Conservation (phyloP, 2,113 vertebrate species). For the Cacatua alba region DNA sequence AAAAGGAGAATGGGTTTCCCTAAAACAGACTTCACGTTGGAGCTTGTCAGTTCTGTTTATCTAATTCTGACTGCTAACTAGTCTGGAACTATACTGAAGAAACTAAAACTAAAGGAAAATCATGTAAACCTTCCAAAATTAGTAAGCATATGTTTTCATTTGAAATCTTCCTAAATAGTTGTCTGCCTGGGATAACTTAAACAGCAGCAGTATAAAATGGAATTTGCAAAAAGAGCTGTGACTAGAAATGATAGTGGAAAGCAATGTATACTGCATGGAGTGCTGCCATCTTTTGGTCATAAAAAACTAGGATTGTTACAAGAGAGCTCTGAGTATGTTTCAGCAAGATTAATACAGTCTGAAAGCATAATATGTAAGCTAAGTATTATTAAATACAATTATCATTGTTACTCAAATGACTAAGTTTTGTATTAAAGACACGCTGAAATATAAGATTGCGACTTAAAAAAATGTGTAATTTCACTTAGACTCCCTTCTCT, state of each 20-base stretch:
- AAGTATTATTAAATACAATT: neutral
- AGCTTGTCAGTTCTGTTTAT: neutral
- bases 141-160: neutral
- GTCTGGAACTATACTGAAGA: neutral
- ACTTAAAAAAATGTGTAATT: neutral
- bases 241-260: neutral
- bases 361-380: neutral
- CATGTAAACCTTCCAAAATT: neutral
- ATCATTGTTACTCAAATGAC: neutral
- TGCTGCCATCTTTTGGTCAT: constrained; percentile 64
- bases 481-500: neutral
- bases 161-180: neutral
- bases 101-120: neutral
- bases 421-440: neutral
- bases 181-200: neutral
- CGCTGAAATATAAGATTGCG: neutral
- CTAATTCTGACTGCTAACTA: neutral
- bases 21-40: neutral
- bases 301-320: constrained; percentile 24
- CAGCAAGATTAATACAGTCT: neutral
- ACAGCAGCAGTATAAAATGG: neutral
- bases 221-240: neutral
- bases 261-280: constrained; percentile 7
- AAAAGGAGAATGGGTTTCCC: neutral
- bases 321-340: neutral